Evolutionary conservation across 2,797 vertebrate genomes (phyloP), one percentile per base, ranked within the genome.

Genomic region (Xenentodon cancila): DNA sequence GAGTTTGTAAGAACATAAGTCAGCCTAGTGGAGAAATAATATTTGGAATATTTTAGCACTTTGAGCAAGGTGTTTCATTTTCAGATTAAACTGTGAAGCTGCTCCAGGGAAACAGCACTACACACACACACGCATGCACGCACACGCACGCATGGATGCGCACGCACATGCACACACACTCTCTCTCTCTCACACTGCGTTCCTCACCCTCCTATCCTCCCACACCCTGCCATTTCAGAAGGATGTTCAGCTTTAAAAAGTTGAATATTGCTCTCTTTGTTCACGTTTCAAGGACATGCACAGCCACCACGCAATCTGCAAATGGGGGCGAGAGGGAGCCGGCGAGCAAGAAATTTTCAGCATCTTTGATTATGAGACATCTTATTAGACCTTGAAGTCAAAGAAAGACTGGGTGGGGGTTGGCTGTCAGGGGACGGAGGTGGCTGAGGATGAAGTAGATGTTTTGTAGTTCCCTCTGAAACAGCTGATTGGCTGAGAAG

Each of bases 61-160:
- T 75, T 80, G 76, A 84, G 73, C 62, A 69, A 81, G 82, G 88
- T 87, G 86, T 92, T 91, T 91, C 78, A 92, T 92, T 93, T 91
- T 82, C 86, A 77, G 86, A 87, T 87, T 70, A 79, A 42, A 60
- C 77, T 54, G 49, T 58, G 74, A 79, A 76, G 40, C 43, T 47
- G 62, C 65, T 61, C 53, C 17, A 45, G 40, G 70, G 61, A 53
- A 68, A 68, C 46, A 22, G 51, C 76, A 30, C 64, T 44, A 16
- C 37, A 52, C 53, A 51, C 40, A 40, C 1, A 7, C 9, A 55
- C 25, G n/a, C n/a, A n/a, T n/a, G n/a, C n/a, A n/a, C n/a, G n/a
- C n/a, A n/a, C n/a, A n/a, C n/a, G n/a, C n/a, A n/a, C n/a, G n/a
- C n/a, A n/a, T n/a, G n/a, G n/a, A n/a, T n/a, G n/a, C n/a, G n/a